Conservation (phyloP, 2,888 invertebrate genomes). For the Leptopilina drosophilae region DNA sequence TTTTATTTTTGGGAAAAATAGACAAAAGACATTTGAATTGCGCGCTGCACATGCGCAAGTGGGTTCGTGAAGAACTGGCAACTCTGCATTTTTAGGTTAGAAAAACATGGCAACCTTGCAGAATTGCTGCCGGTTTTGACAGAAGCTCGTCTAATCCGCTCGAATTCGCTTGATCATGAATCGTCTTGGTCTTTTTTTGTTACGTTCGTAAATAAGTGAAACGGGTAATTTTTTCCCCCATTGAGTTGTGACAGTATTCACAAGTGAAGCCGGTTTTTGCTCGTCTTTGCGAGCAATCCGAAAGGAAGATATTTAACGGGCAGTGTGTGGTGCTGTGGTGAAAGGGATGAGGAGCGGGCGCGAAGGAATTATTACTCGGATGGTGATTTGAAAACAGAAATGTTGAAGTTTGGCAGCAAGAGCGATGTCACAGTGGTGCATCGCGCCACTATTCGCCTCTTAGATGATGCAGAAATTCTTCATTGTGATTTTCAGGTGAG, state of each 20-base stretch:
- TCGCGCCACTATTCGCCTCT: slow-evolving; percentile 86
- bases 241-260: slow-evolving; percentile 43
- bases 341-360: slow-evolving; percentile 73
- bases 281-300: slow-evolving; percentile 46
- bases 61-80: background rate
- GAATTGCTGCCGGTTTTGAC: slow-evolving; percentile 39
- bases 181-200: slow-evolving; percentile 48
- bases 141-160: slow-evolving; percentile 4
- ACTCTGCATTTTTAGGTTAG: background rate
- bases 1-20: background rate
- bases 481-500: slow-evolving; percentile 94
- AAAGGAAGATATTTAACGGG: slow-evolving; percentile 54
- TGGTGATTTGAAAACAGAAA: slow-evolving; percentile 75
- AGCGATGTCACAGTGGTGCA: slow-evolving; percentile 78
- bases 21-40: background rate
- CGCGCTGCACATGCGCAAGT: background rate
- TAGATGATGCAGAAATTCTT: slow-evolving; percentile 94
- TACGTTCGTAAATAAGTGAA: slow-evolving; percentile 43
- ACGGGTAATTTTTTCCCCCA: slow-evolving; percentile 42
- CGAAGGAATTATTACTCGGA: slow-evolving; percentile 51
- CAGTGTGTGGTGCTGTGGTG: slow-evolving; percentile 74
- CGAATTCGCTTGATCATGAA: slow-evolving; percentile 48
- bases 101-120: slow-evolving; percentile 29
- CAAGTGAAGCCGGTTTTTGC: slow-evolving; percentile 33
- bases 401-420: slow-evolving; percentile 78